Evolutionary conservation across 2,888 invertebrate genomes (phyloP), one percentile per base, ranked within the genome.

Genomic region (Rhaphigaster nebulosa): DNA sequence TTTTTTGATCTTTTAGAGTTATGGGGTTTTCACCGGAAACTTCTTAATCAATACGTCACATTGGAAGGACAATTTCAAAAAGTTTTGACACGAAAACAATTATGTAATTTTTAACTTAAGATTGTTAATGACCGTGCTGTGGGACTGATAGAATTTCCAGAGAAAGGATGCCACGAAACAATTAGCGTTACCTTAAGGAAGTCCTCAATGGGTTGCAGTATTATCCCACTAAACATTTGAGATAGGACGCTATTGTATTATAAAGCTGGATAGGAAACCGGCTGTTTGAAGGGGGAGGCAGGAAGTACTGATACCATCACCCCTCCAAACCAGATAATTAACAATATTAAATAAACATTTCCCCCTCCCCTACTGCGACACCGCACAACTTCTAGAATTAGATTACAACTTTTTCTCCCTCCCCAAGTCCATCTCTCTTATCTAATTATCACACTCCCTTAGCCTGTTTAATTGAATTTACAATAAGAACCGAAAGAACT

Each of bases 381-480:
- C 70, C 70, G 84, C 45, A 84, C 80, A 89, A 80, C 89, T 80
- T 89, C 26, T 34, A 88, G 45, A 89, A 89, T 89, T 89, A 89
- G 76, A 60, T 76, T 65, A 76, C 89, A 76, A 89, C 89, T 76
- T 89, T 89, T 89, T 89, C 87, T 41, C 56, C 84, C 5, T 60
- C 56, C 65, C 41, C 38, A 4, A 56, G 34, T 88, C 65, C 38
- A n/a, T 60, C 54, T 50, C 50, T 87, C 87, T 90, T 90, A 90
- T 90, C 90, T 87, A 54, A 90, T 90, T 84, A 90, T 90, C 90
- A 90, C 90, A 84, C 84, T 52, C 87, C 60, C 90, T 90, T 90
- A 87, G 90, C 34, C 50, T 90, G 90, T 84, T 84, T 90, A 90
- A 90, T 90, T 90, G 90, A 90, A 90, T 90, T 90, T 90, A 90